phyloP scores from a whole-genome alignment of 1,140 invertebrate species.

The Papilio glaucus region DNA sequence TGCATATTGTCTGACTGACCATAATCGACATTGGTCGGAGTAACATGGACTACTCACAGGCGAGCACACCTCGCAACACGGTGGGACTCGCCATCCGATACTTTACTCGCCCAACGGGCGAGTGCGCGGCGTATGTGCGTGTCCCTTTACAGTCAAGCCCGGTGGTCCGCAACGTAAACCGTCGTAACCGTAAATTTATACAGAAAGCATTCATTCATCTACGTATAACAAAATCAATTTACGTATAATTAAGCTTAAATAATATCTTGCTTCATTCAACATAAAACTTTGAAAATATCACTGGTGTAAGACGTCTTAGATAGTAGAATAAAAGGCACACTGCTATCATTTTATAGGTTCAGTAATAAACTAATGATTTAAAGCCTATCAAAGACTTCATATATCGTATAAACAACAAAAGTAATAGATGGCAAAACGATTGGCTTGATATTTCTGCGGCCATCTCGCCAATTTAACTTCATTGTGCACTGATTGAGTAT shows the following conservation, averaged over 20 bases:
- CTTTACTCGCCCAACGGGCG: neutral
- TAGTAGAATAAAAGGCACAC: no score
- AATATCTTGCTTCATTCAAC: no score
- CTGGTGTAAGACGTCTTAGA: no score
- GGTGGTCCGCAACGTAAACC: neutral
- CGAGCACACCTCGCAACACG: neutral
- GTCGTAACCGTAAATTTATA: constrained; percentile 9
- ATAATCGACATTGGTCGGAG: no score
- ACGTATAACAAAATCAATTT: no score
- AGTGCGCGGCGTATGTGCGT: neutral
- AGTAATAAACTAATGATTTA: no score
- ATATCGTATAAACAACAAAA: constrained; percentile 16
- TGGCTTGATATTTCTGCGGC: constrained; percentile 43
- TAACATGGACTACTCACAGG: neutral
- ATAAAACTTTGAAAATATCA: no score
- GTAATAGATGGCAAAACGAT: neutral
- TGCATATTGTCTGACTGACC: no score
- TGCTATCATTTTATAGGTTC: no score
- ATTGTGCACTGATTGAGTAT: constrained; percentile 51
- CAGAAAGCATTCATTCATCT: constrained; percentile 5
- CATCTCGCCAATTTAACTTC: constrained; percentile 51
- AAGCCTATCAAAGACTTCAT: neutral
- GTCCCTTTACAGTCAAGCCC: neutral
- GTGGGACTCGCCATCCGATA: neutral
- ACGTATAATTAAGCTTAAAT: no score